Percentiles rank a stretch among this genome's conserved stretches.
phyloP scores from a whole-genome alignment of 1,140 invertebrate genomes.

The Monochamus saltuarius region DNA sequence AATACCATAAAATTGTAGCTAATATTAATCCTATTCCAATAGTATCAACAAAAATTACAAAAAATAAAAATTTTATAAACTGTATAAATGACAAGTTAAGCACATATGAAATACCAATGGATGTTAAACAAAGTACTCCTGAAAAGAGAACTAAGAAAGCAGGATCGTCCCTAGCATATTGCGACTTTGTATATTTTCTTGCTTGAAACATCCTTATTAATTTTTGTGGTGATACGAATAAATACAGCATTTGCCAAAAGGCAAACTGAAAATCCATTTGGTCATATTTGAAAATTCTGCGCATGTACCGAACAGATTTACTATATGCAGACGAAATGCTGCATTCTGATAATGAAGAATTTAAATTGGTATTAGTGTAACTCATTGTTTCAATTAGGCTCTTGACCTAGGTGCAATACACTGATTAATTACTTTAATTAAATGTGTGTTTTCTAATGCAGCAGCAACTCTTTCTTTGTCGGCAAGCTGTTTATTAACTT shows the following conservation, averaged over 20 bases:
- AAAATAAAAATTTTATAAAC: conserved; percentile 86
- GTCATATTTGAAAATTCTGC: conserved; percentile 87
- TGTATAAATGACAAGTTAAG: conserved; percentile 73
- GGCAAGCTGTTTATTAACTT: conserved; percentile 96
- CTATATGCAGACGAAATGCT: conserved; percentile 28
- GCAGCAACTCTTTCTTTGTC: conserved; percentile 98
- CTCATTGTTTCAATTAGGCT: conserved; percentile 23
- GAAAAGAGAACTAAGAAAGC: conserved; percentile 94
- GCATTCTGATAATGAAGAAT: conserved; percentile 11
- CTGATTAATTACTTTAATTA: conserved; percentile 93
- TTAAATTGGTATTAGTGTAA: background rate
- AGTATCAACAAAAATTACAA: conserved; percentile 94
- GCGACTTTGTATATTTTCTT: conserved; percentile 97
- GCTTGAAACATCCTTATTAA: conserved; percentile 98
- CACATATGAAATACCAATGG: conserved; percentile 84
- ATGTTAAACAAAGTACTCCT: conserved; percentile 85
- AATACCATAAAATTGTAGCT: conserved; percentile 79
- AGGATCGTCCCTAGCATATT: conserved; percentile 98
- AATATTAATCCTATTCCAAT: conserved; percentile 84
- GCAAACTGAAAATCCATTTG: conserved; percentile 99
- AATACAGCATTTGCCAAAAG: conserved; percentile 97
- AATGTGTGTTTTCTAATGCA: conserved; percentile 89
- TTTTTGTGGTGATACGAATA: conserved; percentile 95
- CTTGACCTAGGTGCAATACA: conserved; percentile 62
- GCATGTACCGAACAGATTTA: conserved; percentile 72